Base-by-base conservation (phyloP, 2,888 invertebrate genomes). In the Cerceris rybyensis region DNA sequence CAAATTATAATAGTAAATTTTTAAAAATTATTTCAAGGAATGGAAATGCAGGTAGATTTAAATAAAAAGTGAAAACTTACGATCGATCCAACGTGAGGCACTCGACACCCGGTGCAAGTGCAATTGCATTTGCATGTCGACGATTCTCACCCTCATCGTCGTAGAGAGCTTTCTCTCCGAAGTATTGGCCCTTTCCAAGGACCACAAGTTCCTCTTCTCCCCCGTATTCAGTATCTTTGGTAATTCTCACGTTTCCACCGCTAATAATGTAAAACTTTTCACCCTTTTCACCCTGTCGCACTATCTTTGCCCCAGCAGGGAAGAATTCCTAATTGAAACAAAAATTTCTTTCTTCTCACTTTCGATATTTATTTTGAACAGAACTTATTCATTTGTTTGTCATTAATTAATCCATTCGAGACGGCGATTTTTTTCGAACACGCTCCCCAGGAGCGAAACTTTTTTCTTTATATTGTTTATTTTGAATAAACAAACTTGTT, bases 201-300 rank as follows among this genome's bases (percentile, higher is more conserved):
- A 96, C 95, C 28, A 98, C 95, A 14, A 95, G 93, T 78, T 94
- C 93, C 80, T 96, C 96, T 70, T 94, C 93, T 0, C 93, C 94
- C 11, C 93, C 93, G 46, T 94, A 94, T 4, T 94, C 94, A 9
- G 94, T 94, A 39, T 94, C 93, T 89, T 96, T 96, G 11, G 95
- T 96, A 64, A 97, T 95, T 61, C 95, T 94, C 7, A 97, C 97
- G 14, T 95, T 95, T 16, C 97, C 97, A 7, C 96, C 96, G 81
- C 97, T 96, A 88, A 98, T 97, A 74, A 98, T 97, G 90, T 96
- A 98, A 93, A 98, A 98, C 86, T 97, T 97, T 90, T 98, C 97
- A 2, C 98, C 98, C 43, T 94, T 94, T 85, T 97, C 97, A 0
- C 98, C 98, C 92, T 98, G 97, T 0, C 96, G 94, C 11, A 98